Conservation (phyloP, 1,140 invertebrate species). For the Eufriesea mexicana region DNA sequence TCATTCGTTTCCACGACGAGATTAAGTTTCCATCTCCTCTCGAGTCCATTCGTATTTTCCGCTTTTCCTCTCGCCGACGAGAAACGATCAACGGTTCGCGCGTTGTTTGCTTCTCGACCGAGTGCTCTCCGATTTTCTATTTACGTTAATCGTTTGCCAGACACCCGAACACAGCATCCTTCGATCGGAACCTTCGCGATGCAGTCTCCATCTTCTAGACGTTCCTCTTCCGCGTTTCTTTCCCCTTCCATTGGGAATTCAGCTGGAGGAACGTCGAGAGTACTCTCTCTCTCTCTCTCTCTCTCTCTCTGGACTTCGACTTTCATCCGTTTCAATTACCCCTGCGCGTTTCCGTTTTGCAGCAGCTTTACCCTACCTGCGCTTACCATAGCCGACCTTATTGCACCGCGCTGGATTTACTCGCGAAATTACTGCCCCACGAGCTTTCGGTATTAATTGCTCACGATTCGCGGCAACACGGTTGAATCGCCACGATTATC, state of each 20-base stretch:
- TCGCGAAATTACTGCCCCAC: neutral
- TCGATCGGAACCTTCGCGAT: too few species aligned
- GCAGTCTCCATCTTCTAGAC: neutral
- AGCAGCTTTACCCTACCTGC: too few species aligned
- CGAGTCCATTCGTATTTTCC: neutral
- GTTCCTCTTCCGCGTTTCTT: neutral
- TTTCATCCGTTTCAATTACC: conserved; percentile 19
- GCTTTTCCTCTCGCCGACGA: neutral
- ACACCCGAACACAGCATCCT: neutral
- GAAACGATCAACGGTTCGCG: neutral
- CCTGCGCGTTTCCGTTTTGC: neutral
- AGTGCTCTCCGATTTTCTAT: neutral
- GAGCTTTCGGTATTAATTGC: neutral
- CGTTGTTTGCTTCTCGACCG: neutral
- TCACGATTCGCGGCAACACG: neutral
- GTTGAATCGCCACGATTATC: neutral
- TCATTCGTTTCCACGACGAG: neutral
- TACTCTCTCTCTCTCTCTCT: neutral
- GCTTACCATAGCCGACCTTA: neutral
- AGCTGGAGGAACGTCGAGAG: neutral
- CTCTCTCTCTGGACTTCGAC: too few species aligned
- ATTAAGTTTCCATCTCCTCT: neutral
- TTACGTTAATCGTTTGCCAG: neutral
- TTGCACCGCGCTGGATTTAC: neutral
- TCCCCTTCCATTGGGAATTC: neutral